Evolutionary conservation across 1,140 invertebrate species (phyloP).

Genomic region (Tetramorium simillimum): DNA sequence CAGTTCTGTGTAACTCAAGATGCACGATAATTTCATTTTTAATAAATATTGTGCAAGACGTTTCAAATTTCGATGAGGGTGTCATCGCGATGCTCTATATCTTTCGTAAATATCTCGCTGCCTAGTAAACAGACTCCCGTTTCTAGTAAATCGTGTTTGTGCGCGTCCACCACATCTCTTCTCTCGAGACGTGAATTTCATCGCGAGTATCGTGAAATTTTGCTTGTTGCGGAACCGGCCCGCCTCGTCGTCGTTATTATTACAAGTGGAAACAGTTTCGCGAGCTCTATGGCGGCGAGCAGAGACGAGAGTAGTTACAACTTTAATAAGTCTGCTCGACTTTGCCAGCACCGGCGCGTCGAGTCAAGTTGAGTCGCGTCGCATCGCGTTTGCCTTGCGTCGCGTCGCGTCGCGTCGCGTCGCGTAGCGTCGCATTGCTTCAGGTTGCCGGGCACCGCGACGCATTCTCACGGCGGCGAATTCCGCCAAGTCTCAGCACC

Average conservation of each 20-base stretch:
- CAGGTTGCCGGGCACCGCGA: conserved; percentile 24
- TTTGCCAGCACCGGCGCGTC: conserved; percentile 40
- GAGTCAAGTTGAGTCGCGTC: conserved; percentile 16
- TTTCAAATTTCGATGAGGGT: neutral
- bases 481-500: conserved; percentile 73
- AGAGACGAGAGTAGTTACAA: conserved; percentile 67
- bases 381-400: neutral
- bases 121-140: conserved; percentile 2
- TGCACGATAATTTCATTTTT: neutral
- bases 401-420: conserved; percentile 29
- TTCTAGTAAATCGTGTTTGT: conserved; percentile 15
- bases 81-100: neutral
- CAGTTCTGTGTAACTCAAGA: neutral
- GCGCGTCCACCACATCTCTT: conserved; percentile 4
- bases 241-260: conserved; percentile 61
- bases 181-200: conserved; percentile 19
- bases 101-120: conserved; percentile 24
- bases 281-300: conserved; percentile 36
- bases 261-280: conserved; percentile 63
- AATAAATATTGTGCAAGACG: neutral
- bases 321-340: conserved; percentile 76
- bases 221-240: conserved; percentile 40
- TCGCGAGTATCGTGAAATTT: conserved; percentile 50
- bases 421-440: conserved; percentile 17
- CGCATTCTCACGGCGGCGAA: conserved; percentile 74